Conservation (phyloP, 1,140 invertebrate genomes). For the Sminthurides bifidus region DNA sequence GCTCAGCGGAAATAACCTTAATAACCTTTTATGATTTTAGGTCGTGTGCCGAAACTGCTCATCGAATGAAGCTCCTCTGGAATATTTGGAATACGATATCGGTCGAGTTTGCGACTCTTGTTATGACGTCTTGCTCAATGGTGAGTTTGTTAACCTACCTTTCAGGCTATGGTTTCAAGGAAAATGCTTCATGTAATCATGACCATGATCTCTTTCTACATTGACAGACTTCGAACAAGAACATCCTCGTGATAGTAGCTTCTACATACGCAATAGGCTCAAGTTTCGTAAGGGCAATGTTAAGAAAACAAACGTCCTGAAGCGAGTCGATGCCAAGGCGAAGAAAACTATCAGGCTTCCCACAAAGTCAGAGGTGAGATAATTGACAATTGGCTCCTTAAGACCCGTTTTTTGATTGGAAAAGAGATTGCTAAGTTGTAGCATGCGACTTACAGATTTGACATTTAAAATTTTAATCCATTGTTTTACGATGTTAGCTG, state of each 20-base stretch:
- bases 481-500: too few species aligned
- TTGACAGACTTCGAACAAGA: neutral
- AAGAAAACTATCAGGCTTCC: neutral
- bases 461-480: neutral
- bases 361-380: neutral
- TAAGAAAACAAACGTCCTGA: too few species aligned
- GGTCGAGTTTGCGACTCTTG: conserved; percentile 50
- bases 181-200: neutral
- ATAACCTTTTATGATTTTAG: conserved; percentile 36
- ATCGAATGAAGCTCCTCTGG: conserved; percentile 51
- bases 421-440: neutral
- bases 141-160: conserved; percentile 18
- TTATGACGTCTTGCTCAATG: conserved; percentile 42
- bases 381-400: neutral
- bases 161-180: neutral
- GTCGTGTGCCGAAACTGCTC: conserved; percentile 60
- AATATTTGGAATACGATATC: conserved; percentile 49
- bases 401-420: neutral
- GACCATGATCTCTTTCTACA: neutral
- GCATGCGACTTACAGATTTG: neutral
- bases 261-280: too few species aligned
- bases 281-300: too few species aligned
- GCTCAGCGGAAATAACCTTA: neutral
- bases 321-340: too few species aligned
- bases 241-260: neutral